Evolutionary conservation across 2,888 invertebrate species (phyloP), one percentile per base, ranked within the genome.

Genomic region (Anorthoa munda): DNA sequence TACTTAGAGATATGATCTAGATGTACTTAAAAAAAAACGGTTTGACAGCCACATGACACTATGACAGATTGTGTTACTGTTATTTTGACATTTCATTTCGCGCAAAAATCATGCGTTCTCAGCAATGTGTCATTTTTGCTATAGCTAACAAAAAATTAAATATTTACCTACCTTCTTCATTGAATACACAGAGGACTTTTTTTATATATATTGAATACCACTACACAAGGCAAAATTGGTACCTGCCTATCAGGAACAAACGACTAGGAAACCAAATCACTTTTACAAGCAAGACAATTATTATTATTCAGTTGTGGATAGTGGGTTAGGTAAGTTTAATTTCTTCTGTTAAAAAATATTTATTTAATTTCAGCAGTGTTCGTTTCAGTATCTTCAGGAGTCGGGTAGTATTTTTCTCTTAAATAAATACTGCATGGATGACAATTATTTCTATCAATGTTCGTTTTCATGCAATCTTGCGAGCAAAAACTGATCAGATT

Each of bases 361-460:
- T 39, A 39, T 15, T 15, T 12, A 7, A 26, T 23, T 1, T 53
- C 18, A 50, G 26, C 77, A 50, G 59, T 26, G 45, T 26, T 45
- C 15, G 1, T 31, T 60, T 51, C 59, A 67, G 50, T 23, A 11
- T 65, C 59, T 55, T 71, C 76, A 12, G 86, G 82, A 50, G 71
- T 80, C 0, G 87, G 81, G 56, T 92, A 93, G 72, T 92, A 93
- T 72, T 90, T 92, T 2, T 79, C 72, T 81, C 84, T 91, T 66
- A 95, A 80, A 74, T 90, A 89, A 46, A 89, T 85, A 72, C 92
- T 94, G 84, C 95, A 95, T 2, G 95, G 95, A 73, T 95, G 95
- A 66, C 93, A 92, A 60, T 89, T 89, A 2, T 66, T 61, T 84
- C 93, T 86, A 1, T 87, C 86, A 23, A 91, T 86, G 72, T 94